Evolutionary conservation across 2,113 vertebrate genomes (phyloP), one percentile per base, ranked within the genome.

Genomic region (Oreochromis tanganicae): DNA sequence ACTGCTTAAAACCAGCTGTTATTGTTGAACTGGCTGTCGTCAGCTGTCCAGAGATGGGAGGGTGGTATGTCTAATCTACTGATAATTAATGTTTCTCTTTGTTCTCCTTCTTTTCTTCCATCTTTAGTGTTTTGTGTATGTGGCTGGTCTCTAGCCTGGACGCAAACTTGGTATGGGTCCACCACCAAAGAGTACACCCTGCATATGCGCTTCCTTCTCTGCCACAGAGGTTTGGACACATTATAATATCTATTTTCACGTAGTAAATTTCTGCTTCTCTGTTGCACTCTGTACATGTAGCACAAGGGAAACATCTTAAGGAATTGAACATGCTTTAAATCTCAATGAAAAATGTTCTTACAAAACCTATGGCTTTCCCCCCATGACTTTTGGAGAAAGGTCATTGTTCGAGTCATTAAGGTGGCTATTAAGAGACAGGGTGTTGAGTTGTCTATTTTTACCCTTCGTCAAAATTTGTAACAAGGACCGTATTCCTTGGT

Each of bases 31-130:
- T 27, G 12, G 12, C 55, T 27, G 21, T 14, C 21, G 4, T 27
- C 6, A 0, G 55, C 55, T 57, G 21, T 24, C 55, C 4, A 4
- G 55, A 57, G 21, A 57, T 4, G 4, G 21, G 6, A 7, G 55
- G 55, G 55, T 14, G 21, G 21, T 13, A 57, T 13, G 55, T 57
- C 21, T 27, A 57, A 57, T 57, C 24, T 57, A 13, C 55, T 57
- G 55, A 57, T 57, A 57, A 57, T 57, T 27, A 57, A 13, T 24
- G 11, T 56, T 56, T 56, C 19, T 24, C 10, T 24, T 24, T 56
- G 54, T 56, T 56, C 52, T 21, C 9, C 52, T 4, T 13, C n/a
- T 56, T 56, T 24, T 56, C 54, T 10, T 56, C 54, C 21, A 56
- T 24, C 21, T 24, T 56, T 56, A 24, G 54, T 57, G 24, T 56